A percentile compares a stretch with the other conserved stretches of the same genome.
Conservation (phyloP, 2,888 invertebrate species). For the Sphecodes monilicornis region DNA sequence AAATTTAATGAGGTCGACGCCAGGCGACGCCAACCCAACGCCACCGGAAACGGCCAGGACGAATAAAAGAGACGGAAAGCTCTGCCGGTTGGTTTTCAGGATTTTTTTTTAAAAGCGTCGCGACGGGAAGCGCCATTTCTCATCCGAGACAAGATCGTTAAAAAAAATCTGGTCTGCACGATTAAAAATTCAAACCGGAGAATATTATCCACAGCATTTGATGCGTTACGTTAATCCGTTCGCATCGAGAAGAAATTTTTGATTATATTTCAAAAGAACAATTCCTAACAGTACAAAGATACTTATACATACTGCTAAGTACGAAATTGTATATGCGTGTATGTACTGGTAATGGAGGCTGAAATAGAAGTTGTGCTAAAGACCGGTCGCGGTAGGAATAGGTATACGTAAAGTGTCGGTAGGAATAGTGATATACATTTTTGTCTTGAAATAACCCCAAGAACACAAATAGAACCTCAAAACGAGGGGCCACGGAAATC, state of each 20-base stretch:
- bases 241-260: background rate
- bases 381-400: too few relatives aligned
- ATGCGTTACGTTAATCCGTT: background rate
- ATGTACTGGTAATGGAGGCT: too few relatives aligned
- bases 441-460: too few relatives aligned
- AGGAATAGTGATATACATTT: too few relatives aligned
- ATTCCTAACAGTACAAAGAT: background rate
- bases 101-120: background rate
- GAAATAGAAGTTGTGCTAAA: too few relatives aligned
- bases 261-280: too few relatives aligned
- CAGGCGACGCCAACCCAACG: background rate
- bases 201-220: background rate
- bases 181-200: background rate
- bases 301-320: background rate
- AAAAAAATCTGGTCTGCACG: background rate
- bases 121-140: too few relatives aligned
- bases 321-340: background rate
- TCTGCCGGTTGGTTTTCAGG: background rate
- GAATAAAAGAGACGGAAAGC: constrained; percentile 8
- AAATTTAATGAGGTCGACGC: constrained; percentile 40
- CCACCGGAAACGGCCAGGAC: constrained; percentile 8
- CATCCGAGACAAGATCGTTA: background rate
- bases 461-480: too few relatives aligned
- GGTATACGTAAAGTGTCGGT: too few relatives aligned
- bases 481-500: too few relatives aligned